Evolutionary conservation across 2,113 vertebrate genomes (phyloP), one percentile per base, ranked within the genome.

Genomic region (Sceloporus undulatus): DNA sequence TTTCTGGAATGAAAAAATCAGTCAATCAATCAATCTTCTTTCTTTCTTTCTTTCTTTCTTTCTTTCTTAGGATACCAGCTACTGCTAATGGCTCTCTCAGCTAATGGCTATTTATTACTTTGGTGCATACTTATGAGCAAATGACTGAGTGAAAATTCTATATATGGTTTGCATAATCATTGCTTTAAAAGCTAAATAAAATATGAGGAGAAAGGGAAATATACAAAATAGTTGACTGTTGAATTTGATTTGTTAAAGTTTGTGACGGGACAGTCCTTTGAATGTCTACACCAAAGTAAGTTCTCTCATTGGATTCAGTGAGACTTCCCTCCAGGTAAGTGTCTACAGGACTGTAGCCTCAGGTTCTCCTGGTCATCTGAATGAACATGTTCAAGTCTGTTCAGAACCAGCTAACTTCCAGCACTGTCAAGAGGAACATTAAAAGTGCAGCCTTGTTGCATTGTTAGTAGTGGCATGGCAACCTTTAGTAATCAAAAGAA

Each of bases 401-500:
- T 62, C 56, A 21, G 9, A 14, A 14, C 52, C 78, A 79, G 13
- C 6, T 7, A 48, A 34, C 79, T 16, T 56, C 29, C 27, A 56
- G 0, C 2, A 68, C 77, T 90, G 84, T 84, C 84, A 90, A 79
- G 89, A 88, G 18, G 25, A 48, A 75, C 29, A 62, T 88, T 70
- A 68, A 88, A 93, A 94, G 89, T 75, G 88, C 0, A 0, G 29
- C 9, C 70, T 16, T n/a, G 42, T 23, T 65, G 87, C 85, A 87
- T 71, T 29, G 88, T 90, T 90, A 86, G 25, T 16, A 74, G 48
- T 4, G 0, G 11, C 73, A 77, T 56, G 8, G 4, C 89, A 27
- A 70, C 85, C 65, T 84, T 56, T 76, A 62, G 83, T 92, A 91
- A 92, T 75, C 91, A 90, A 95, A 95, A 91, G 80, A 93, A 75